phyloP scores from a whole-genome alignment of 2,113 vertebrate genomes.

The Sebastes schlegelii region DNA sequence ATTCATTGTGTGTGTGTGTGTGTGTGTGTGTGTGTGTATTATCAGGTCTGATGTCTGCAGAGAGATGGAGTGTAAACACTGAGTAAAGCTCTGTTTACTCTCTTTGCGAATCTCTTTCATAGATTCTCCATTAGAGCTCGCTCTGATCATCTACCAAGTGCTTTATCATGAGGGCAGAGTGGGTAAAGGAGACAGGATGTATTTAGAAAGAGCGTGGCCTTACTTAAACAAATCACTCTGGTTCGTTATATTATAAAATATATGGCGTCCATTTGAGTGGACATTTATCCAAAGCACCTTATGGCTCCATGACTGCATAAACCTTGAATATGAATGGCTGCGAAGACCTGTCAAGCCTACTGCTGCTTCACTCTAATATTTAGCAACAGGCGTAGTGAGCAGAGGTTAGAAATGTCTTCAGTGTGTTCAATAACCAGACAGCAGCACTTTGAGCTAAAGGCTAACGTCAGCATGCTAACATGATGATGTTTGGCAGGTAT shows the following conservation, averaged over 20 bases:
- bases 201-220: constrained; percentile 48
- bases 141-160: constrained; percentile 66
- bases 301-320: background rate
- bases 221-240: constrained; percentile 47
- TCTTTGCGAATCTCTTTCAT: constrained; percentile 50
- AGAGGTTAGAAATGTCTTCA: background rate
- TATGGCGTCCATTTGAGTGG: constrained; percentile 33
- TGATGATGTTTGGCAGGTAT: background rate
- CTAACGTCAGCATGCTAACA: background rate
- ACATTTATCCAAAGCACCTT: constrained; percentile 43
- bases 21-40: constrained; percentile 55
- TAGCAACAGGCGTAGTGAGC: background rate
- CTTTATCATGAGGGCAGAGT: constrained; percentile 65
- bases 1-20: constrained; percentile 52
- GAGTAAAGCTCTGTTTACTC: constrained; percentile 71
- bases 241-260: constrained; percentile 41
- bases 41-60: constrained; percentile 67
- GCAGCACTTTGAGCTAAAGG: background rate
- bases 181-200: constrained; percentile 29
- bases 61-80: constrained; percentile 71
- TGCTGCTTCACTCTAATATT: background rate
- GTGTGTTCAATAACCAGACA: background rate
- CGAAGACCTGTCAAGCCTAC: background rate
- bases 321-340: background rate
- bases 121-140: constrained; percentile 73